Percentiles rank a stretch among this genome's conserved stretches.
These are phyloP conservation scores for Acropora tenuis DNA, from an alignment of 64 coral and sea anemone species.

Conservation along the genomic window DNA sequence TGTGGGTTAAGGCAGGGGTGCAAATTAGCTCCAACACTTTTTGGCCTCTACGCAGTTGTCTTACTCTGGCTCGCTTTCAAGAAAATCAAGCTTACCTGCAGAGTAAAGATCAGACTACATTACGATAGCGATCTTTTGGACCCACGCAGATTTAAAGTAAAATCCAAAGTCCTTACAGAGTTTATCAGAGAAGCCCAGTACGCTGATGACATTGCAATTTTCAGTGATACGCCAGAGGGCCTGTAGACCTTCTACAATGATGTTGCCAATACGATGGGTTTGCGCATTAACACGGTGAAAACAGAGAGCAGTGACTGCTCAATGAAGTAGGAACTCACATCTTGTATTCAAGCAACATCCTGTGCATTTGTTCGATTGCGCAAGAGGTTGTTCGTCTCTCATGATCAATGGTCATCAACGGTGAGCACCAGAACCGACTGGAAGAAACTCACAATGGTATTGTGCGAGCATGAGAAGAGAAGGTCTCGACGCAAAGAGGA, in stretches of 20 bases:
- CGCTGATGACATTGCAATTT: conserved; percentile 58
- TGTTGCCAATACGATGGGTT: conserved; percentile 13
- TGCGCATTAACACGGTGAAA: conserved; percentile 37
- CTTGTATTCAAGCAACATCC: neutral
- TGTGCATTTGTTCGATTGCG: too few relatives aligned
- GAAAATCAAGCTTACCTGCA: neutral
- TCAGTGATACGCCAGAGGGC: conserved; percentile 49
- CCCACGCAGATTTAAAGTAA: conserved; percentile 36
- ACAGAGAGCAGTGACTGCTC: conserved; percentile 57
- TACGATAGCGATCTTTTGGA: conserved; percentile 30
- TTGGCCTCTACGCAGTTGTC: too few relatives aligned
- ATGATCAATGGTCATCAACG: too few relatives aligned
- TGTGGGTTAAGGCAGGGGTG: too few relatives aligned
- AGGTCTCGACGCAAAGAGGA: too few relatives aligned
- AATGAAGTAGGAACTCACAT: conserved; percentile 52
- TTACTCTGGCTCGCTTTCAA: conserved; percentile 4
- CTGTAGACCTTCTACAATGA: conserved; percentile 50
- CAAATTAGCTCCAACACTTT: too few relatives aligned
- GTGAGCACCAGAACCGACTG: too few relatives aligned
- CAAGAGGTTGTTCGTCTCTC: too few relatives aligned
- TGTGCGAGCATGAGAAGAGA: too few relatives aligned
- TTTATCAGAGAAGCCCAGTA: conserved; percentile 59
- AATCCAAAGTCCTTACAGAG: conserved; percentile 52
- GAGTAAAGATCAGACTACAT: conserved; percentile 8
- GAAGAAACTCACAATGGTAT: too few relatives aligned